These are phyloP conservation scores for Drosophila santomea DNA, from an alignment of 1,140 invertebrate genomes.

Conservation along the genomic window DNA sequence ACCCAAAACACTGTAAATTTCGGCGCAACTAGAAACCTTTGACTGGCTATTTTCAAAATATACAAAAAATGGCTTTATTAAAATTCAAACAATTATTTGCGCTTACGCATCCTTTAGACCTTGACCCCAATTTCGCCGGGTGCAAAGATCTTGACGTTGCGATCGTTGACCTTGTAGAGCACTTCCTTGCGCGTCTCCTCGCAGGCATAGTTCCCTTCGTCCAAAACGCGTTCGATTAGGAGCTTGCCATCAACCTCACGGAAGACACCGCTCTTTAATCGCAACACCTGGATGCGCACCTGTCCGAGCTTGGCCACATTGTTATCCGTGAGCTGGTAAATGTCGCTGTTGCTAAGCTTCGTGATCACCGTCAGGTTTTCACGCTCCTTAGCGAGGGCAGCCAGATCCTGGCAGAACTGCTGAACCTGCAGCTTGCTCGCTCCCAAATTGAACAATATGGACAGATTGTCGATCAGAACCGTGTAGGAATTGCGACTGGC, in stretches of 20 bases:
- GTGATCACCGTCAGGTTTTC: slow-evolving; percentile 85
- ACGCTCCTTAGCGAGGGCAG: slow-evolving; percentile 82
- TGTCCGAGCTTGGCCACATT: slow-evolving; percentile 87
- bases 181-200: slow-evolving; percentile 84
- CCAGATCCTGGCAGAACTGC: slow-evolving; percentile 79
- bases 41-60: slow-evolving; percentile 24
- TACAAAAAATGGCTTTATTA: slow-evolving; percentile 78
- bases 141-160: slow-evolving; percentile 89
- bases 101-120: slow-evolving; percentile 35
- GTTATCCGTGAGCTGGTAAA: slow-evolving; percentile 86
- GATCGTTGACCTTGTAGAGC: slow-evolving; percentile 90
- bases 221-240: slow-evolving; percentile 85
- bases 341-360: slow-evolving; percentile 86
- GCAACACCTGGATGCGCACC: slow-evolving; percentile 87
- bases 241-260: slow-evolving; percentile 89
- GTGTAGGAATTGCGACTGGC: slow-evolving; percentile 84
- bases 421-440: slow-evolving; percentile 73
- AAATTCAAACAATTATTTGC: slow-evolving; percentile 51
- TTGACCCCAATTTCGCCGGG: slow-evolving; percentile 86
- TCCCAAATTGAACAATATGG: slow-evolving; percentile 88
- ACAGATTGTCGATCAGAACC: slow-evolving; percentile 89
- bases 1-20: background rate
- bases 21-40: background rate
- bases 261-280: slow-evolving; percentile 88
- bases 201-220: slow-evolving; percentile 79